phyloP scores from a whole-genome alignment of 2,797 vertebrate species.

The Phoxinus dragarum region DNA sequence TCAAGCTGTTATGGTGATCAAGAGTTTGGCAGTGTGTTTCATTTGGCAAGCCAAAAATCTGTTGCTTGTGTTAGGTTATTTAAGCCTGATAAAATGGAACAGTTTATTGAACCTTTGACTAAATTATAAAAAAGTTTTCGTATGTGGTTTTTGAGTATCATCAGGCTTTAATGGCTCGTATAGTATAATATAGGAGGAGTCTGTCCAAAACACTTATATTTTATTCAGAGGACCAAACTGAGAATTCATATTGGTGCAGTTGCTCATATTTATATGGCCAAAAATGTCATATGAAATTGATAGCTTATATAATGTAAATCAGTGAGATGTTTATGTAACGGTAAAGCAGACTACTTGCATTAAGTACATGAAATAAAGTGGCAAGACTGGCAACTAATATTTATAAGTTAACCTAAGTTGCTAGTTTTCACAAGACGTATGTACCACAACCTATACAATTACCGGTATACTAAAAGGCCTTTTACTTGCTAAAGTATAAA shows the following conservation, averaged over 20 bases:
- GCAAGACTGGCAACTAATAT: no score
- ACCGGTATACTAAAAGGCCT: background rate
- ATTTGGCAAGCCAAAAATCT: background rate
- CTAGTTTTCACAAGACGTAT: background rate
- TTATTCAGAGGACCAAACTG: background rate
- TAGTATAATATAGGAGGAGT: background rate
- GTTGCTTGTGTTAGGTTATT: background rate
- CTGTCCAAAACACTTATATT: background rate
- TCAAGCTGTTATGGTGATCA: background rate
- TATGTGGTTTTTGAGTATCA: background rate
- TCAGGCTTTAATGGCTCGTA: background rate
- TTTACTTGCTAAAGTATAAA: background rate
- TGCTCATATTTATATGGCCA: background rate
- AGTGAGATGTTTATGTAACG: background rate
- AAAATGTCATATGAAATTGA: background rate
- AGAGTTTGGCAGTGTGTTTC: background rate
- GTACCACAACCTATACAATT: background rate
- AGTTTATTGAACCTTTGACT: background rate
- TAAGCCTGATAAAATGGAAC: background rate
- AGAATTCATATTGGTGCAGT: background rate
- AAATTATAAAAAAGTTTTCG: background rate
- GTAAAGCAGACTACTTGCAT: background rate
- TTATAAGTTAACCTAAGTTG: background rate
- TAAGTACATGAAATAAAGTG: no score
- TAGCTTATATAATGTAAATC: background rate